phyloP scores from a whole-genome alignment of 2,888 invertebrate species.

The Drosophila algonquin region DNA sequence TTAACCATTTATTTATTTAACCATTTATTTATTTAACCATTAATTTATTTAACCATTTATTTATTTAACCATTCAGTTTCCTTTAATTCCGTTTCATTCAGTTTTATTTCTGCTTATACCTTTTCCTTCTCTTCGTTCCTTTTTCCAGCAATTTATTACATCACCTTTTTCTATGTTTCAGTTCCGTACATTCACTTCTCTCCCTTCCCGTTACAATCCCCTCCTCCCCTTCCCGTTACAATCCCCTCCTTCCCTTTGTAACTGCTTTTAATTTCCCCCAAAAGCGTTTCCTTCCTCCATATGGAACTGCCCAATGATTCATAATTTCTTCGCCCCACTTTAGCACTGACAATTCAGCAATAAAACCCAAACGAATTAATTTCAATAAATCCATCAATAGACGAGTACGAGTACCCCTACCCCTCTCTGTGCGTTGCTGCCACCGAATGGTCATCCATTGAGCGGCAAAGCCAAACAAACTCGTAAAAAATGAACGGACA shows the following conservation, averaged over 20 bases:
- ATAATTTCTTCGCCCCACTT: conserved; percentile 31
- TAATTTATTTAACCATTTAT: too few species aligned
- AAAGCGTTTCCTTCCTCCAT: not conserved
- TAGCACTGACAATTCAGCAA: conserved; percentile 29
- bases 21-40: too few species aligned
- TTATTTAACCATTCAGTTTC: too few species aligned
- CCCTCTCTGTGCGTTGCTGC: conserved; percentile 6
- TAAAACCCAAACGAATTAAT: conserved; percentile 64
- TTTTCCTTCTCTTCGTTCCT: not conserved
- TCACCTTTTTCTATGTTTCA: not conserved
- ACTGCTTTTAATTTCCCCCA: not conserved
- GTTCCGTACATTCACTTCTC: not conserved
- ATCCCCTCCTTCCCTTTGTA: too few species aligned
- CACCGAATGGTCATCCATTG: conserved; percentile 32
- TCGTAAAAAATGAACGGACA: conserved; percentile 31
- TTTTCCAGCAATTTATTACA: not conserved
- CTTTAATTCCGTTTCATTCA: too few species aligned
- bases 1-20: too few species aligned
- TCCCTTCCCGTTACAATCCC: too few species aligned
- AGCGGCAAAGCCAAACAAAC: conserved; percentile 13
- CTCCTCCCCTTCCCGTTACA: not conserved
- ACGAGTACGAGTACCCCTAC: too few species aligned
- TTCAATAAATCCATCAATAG: conserved; percentile 75
- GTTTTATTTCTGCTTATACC: too few species aligned
- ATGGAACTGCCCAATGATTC: conserved; percentile 10